Conservation (phyloP, 1,140 invertebrate genomes). For the Eupeodes corollae region DNA sequence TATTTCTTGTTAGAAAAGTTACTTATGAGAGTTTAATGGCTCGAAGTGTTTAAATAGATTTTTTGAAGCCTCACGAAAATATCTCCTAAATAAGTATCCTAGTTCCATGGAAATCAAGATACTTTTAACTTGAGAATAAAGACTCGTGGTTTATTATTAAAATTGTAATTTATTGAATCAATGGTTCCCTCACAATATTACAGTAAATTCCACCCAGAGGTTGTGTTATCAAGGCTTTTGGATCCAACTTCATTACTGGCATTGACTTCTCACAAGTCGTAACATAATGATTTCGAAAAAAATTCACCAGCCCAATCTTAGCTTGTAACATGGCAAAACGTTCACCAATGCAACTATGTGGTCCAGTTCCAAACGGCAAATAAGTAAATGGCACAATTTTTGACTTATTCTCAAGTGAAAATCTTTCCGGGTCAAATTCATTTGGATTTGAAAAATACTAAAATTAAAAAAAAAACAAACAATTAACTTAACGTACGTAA, state of each 20-base stretch:
- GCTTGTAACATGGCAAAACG: slow-evolving; percentile 25
- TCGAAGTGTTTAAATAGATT: too few species aligned
- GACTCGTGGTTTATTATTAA: too few species aligned
- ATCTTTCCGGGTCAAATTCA: slow-evolving; percentile 53
- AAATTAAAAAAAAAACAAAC: slow-evolving; percentile 31
- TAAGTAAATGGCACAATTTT: slow-evolving; percentile 44
- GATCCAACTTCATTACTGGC: slow-evolving; percentile 17
- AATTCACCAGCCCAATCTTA: slow-evolving; percentile 25
- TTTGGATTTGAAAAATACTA: slow-evolving; percentile 55
- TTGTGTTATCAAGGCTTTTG: slow-evolving; percentile 19
- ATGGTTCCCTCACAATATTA: slow-evolving; percentile 25
- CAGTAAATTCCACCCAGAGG: slow-evolving; percentile 13
- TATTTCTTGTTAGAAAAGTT: too few species aligned
- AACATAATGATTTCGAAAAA: slow-evolving; percentile 27
- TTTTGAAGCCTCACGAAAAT: too few species aligned
- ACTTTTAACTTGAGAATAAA: too few species aligned
- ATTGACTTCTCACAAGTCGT: slow-evolving; percentile 10
- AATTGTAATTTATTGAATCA: too few species aligned
- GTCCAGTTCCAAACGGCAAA: slow-evolving; percentile 69
- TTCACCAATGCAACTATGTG: slow-evolving; percentile 61
- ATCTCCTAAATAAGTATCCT: too few species aligned
- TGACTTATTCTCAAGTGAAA: slow-evolving; percentile 39
- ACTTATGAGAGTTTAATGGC: too few species aligned
- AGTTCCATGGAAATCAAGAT: too few species aligned
- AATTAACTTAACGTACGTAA: too few species aligned